A percentile compares a stretch with the other conserved stretches of the same genome.
These are phyloP conservation scores for Erinaceus europaeus DNA, from an alignment of 2,113 vertebrate species.

Conservation along the genomic window DNA sequence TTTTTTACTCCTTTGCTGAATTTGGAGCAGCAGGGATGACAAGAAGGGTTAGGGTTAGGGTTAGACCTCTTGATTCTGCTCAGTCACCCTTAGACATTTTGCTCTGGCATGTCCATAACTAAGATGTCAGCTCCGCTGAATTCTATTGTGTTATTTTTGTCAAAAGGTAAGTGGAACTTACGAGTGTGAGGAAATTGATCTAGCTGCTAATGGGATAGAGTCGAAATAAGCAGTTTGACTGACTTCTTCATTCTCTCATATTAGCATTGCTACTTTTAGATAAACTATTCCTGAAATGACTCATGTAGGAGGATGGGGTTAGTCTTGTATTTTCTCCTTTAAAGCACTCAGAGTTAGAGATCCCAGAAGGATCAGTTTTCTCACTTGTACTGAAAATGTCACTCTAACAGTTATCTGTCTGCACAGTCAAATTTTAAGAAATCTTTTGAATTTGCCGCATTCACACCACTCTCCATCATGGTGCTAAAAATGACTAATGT, in stretches of 20 bases:
- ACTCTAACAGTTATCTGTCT: slow-evolving; percentile 87
- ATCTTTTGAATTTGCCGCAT: slow-evolving; percentile 84
- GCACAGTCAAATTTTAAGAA: slow-evolving; percentile 82
- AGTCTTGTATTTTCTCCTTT: slow-evolving; percentile 81
- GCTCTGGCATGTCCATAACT: slow-evolving; percentile 28
- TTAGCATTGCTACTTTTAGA: slow-evolving; percentile 83
- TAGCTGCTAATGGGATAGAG: slow-evolving; percentile 62
- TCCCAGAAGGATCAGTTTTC: slow-evolving; percentile 85
- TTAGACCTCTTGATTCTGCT: slow-evolving; percentile 42
- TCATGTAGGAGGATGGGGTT: slow-evolving; percentile 83
- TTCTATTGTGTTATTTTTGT: slow-evolving; percentile 73
- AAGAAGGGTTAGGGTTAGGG: not conserved
- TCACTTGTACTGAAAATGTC: slow-evolving; percentile 87
- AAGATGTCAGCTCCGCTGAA: slow-evolving; percentile 70
- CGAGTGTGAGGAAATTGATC: slow-evolving; percentile 41
- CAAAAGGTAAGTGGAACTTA: slow-evolving; percentile 59
- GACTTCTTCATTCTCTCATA: slow-evolving; percentile 66
- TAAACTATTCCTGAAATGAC: slow-evolving; percentile 81
- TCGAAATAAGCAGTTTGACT: slow-evolving; percentile 57
- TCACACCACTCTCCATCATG: slow-evolving; percentile 83
- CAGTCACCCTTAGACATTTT: slow-evolving; percentile 13
- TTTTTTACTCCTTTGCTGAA: slow-evolving; percentile 15
- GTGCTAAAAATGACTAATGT: slow-evolving; percentile 85
- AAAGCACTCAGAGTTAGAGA: slow-evolving; percentile 83
- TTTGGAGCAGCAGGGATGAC: not conserved